These are phyloP conservation scores for Apteryx owenii DNA, from an alignment of 2,113 vertebrate species.

Conservation along the genomic window DNA sequence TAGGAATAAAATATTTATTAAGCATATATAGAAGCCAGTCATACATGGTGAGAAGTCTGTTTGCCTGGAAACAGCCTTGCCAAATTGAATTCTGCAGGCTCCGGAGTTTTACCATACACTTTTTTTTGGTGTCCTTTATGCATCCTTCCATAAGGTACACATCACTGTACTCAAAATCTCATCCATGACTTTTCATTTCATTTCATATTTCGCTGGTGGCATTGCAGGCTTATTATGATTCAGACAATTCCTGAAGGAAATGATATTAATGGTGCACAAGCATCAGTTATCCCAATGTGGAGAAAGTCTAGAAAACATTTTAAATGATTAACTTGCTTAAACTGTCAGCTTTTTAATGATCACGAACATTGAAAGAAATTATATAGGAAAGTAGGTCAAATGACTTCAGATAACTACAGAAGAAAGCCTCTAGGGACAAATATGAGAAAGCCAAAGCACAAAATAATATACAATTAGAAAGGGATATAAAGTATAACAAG, in stretches of 20 bases:
- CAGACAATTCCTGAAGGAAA: not conserved
- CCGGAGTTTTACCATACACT: not conserved
- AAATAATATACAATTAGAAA: not conserved
- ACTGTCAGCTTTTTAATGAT: not conserved
- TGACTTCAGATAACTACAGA: not conserved
- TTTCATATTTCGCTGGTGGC: not conserved
- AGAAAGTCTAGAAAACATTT: not conserved
- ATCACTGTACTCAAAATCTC: not conserved
- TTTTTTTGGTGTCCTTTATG: not conserved
- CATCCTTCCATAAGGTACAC: not conserved
- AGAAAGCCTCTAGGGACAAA: not conserved
- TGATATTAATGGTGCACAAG: not conserved
- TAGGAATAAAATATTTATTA: conserved; percentile 50
- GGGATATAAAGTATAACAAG: not conserved
- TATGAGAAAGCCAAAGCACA: not conserved
- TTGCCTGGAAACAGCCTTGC: not conserved
- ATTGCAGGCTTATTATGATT: not conserved
- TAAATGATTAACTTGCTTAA: not conserved
- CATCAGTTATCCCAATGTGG: not conserved
- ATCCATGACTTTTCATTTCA: not conserved
- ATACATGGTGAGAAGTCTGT: not conserved
- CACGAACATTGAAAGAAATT: not conserved
- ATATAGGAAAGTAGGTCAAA: conserved; percentile 15
- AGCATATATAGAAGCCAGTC: not conserved
- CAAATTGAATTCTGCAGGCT: not conserved